A percentile compares a stretch with the other conserved stretches of the same genome.
phyloP scores from a whole-genome alignment of 1,140 invertebrate genomes.

The Reticulitermes speratus region DNA sequence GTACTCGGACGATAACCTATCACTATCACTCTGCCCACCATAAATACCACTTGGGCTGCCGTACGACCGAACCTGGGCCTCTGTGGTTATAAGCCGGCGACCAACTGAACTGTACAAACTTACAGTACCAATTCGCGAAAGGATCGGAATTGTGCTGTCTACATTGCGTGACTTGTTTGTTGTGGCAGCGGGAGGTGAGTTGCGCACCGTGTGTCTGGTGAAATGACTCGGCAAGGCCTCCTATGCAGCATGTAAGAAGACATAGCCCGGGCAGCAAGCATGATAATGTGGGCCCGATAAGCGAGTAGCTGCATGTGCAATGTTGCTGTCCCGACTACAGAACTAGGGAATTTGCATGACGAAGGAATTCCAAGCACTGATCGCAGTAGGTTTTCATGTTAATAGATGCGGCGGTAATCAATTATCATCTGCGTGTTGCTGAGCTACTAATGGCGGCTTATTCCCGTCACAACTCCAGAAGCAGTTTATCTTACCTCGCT shows the following conservation, averaged over 20 bases:
- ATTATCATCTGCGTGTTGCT: neutral
- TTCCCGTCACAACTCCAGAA: neutral
- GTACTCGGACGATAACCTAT: no score
- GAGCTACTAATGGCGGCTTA: neutral
- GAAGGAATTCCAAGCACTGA: conserved; percentile 3
- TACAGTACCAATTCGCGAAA: no score
- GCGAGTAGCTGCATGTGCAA: neutral
- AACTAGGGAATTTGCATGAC: neutral
- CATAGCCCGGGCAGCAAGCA: no score
- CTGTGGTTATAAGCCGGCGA: no score
- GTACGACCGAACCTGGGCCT: no score
- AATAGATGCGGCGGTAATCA: neutral
- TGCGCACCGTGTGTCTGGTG: neutral
- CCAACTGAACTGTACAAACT: no score
- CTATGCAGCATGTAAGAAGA: neutral
- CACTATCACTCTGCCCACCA: no score
- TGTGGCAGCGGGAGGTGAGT: no score
- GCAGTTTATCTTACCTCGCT: neutral
- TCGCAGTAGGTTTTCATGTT: neutral
- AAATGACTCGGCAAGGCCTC: neutral
- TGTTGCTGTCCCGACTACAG: no score
- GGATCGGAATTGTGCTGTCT: no score
- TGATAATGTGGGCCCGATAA: neutral
- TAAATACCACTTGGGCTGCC: no score
- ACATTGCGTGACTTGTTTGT: no score